phyloP scores from a whole-genome alignment of 2,888 invertebrate species.

The Eumacrocentrus americanus region DNA sequence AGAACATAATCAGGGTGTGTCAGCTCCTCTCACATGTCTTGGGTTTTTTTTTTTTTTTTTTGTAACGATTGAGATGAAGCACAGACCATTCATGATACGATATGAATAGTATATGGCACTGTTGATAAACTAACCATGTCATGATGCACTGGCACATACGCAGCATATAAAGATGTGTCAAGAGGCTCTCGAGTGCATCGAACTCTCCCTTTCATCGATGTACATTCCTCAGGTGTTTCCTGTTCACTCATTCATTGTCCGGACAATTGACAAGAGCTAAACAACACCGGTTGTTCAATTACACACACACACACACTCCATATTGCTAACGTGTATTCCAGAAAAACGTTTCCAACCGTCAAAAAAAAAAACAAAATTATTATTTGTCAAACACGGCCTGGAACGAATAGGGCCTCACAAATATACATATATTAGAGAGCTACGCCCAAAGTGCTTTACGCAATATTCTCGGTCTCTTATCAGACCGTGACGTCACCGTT shows the following conservation, averaged over 20 bases:
- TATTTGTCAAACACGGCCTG: no score
- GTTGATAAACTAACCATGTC: not conserved
- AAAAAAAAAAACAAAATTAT: no score
- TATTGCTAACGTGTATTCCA: not conserved
- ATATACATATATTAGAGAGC: no score
- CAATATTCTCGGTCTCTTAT: no score
- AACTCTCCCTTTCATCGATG: constrained; percentile 17
- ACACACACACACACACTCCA: not conserved
- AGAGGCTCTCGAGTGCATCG: constrained; percentile 12
- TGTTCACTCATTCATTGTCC: constrained; percentile 6
- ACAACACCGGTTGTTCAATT: no score
- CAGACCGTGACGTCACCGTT: constrained; percentile 37
- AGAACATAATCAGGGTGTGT: not conserved
- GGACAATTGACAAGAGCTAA: constrained; percentile 1
- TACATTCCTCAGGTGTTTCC: constrained; percentile 23
- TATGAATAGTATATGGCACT: not conserved
- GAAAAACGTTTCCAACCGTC: no score
- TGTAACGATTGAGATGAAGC: not conserved
- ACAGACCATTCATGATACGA: not conserved
- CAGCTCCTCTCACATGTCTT: not conserved
- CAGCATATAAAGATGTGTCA: not conserved
- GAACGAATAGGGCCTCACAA: no score
- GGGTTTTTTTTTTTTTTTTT: no score
- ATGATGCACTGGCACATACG: not conserved
- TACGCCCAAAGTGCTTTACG: no score